Conservation (phyloP, 2,113 vertebrate genomes). For the Cacatua alba region DNA sequence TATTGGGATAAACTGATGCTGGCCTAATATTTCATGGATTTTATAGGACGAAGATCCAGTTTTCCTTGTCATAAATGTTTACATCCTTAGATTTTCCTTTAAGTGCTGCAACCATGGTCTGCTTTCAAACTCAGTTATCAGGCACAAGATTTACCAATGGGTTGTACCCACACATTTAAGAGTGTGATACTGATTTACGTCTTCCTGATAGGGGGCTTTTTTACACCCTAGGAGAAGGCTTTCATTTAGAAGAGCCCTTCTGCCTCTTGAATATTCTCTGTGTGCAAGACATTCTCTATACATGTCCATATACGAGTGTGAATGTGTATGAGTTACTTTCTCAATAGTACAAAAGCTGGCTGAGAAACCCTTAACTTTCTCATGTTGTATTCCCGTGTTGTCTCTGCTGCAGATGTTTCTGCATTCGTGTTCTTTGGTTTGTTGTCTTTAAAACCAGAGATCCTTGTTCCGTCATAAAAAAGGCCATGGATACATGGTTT, state of each 20-base stretch:
- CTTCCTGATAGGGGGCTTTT: neutral
- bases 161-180: neutral
- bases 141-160: neutral
- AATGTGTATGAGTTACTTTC: neutral
- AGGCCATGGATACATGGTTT: neutral
- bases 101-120: neutral
- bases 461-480: neutral
- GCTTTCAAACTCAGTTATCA: neutral
- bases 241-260: neutral
- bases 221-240: neutral
- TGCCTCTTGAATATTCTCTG: neutral
- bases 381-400: neutral
- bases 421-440: neutral
- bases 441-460: neutral
- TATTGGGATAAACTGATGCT: neutral
- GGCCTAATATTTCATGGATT: neutral
- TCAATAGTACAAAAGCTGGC: neutral
- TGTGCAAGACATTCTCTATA: neutral
- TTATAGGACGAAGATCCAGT: neutral
- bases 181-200: neutral
- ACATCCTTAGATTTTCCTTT: neutral
- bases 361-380: neutral
- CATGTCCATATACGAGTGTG: neutral
- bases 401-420: neutral
- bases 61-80: neutral